Percentiles rank a stretch among this genome's conserved stretches.
phyloP scores from a whole-genome alignment of 2,113 vertebrate genomes.

The Orthonyx spaldingii region DNA sequence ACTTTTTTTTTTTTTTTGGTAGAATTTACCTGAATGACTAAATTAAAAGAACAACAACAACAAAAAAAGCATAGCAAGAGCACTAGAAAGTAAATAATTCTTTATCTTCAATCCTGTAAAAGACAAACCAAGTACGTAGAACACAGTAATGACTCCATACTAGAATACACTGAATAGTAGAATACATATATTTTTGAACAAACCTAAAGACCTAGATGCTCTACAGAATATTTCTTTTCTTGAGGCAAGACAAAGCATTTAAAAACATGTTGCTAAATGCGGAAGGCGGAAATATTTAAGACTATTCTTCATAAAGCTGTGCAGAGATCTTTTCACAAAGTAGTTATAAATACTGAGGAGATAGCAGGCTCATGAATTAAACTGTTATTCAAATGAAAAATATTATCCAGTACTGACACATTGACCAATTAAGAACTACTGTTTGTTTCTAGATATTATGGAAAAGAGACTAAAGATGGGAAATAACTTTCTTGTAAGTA shows the following conservation, averaged over 20 bases:
- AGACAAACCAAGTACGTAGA: neutral
- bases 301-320: neutral
- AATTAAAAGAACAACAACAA: neutral
- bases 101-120: neutral
- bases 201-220: neutral
- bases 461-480: neutral
- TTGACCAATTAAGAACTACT: neutral
- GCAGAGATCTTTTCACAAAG: neutral
- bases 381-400: neutral
- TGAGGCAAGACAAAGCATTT: neutral
- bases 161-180: neutral
- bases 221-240: neutral
- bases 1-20: neutral
- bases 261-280: neutral
- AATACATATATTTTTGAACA: neutral
- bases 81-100: neutral
- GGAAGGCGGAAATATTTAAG: neutral
- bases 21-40: neutral
- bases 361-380: neutral
- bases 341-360: neutral
- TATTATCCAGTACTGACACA: neutral
- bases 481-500: neutral
- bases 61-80: neutral
- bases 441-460: neutral
- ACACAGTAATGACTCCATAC: neutral